Conservation (phyloP, 1,140 invertebrate species). For the Antheraea pernyi region DNA sequence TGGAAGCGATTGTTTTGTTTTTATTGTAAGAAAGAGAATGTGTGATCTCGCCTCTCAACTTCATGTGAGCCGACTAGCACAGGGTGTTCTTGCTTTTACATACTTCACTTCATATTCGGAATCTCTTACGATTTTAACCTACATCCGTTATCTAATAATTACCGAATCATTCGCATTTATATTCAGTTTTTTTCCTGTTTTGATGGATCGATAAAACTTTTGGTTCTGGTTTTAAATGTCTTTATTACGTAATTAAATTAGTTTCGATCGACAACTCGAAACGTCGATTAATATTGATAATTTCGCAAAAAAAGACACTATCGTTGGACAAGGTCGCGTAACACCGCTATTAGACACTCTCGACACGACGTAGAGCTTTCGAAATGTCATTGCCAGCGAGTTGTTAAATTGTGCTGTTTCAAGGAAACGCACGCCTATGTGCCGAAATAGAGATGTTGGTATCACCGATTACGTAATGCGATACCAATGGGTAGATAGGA, state of each 20-base stretch:
- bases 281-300: background rate
- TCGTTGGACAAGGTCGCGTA: background rate
- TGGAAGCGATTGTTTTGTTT: slow-evolving; percentile 66
- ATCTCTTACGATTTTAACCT: too few relatives aligned
- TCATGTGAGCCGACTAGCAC: slow-evolving; percentile 51
- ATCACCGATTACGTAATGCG: slow-evolving; percentile 52
- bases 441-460: slow-evolving; percentile 53
- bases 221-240: background rate
- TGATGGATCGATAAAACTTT: background rate
- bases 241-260: background rate
- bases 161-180: background rate
- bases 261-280: background rate
- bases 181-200: background rate
- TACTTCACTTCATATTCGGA: background rate
- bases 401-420: background rate
- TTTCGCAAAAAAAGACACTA: background rate
- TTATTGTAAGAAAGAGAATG: slow-evolving; percentile 26
- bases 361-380: slow-evolving; percentile 2
- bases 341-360: background rate
- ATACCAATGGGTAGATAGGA: slow-evolving; percentile 49
- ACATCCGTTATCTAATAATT: background rate
- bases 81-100: slow-evolving; percentile 42
- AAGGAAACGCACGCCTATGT: slow-evolving; percentile 22
- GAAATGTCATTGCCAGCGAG: slow-evolving; percentile 27
- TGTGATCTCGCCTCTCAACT: slow-evolving; percentile 50